Percentiles rank a stretch among this genome's conserved stretches.
phyloP scores from a whole-genome alignment of 2,797 vertebrate genomes.

The Emys orbicularis region DNA sequence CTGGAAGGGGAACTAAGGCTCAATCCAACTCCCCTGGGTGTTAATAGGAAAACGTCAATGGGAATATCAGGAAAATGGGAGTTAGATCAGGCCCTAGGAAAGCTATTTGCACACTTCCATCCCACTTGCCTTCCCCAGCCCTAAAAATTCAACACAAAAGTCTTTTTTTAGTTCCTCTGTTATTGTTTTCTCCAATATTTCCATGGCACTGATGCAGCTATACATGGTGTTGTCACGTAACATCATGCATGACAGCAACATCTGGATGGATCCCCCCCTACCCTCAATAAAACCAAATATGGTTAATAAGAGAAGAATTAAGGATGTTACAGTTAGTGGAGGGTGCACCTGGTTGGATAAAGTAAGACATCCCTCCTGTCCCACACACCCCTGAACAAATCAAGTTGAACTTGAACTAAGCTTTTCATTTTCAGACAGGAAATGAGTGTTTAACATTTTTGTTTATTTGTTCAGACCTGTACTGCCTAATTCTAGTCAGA shows the following conservation, averaged over 20 bases:
- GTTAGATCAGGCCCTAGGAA: not conserved
- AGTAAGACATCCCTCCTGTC: not conserved
- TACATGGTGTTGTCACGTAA: not conserved
- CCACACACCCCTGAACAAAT: not conserved
- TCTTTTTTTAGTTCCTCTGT: accelerated
- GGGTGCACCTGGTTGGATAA: not conserved
- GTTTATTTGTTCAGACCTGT: not conserved
- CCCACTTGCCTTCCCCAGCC: accelerated
- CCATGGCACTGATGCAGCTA: not conserved
- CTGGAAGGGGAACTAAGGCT: not conserved
- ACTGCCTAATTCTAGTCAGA: not conserved
- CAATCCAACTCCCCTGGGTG: not conserved
- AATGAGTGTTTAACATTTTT: not conserved
- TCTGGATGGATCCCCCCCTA: not conserved
- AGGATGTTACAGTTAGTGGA: not conserved
- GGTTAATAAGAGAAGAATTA: not conserved
- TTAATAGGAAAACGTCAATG: accelerated
- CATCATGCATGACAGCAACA: not conserved
- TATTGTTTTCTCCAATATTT: accelerated
- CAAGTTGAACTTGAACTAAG: not conserved
- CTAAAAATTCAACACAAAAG: not conserved
- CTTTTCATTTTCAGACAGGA: accelerated
- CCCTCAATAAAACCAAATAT: not conserved
- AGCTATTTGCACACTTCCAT: not conserved
- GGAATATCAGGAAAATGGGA: not conserved